Evolutionary conservation across 2,888 invertebrate genomes (phyloP), one percentile per base, ranked within the genome.

Genomic region (Drosophila cognata): DNA sequence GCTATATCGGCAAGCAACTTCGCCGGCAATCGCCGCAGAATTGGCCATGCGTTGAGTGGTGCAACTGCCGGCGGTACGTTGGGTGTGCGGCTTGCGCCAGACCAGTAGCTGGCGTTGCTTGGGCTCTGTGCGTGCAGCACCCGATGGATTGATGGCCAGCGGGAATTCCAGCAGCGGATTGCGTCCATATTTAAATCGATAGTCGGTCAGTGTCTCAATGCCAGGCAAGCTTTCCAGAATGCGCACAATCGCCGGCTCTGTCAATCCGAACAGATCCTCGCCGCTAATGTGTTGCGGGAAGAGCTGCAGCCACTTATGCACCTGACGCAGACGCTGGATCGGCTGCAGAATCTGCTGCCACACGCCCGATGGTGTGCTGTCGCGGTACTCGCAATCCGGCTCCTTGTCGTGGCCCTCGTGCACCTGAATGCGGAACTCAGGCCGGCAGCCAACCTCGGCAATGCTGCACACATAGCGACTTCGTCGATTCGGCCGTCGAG

Each of bases 221-320:
- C 99, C 99, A 4, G 99, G 99, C 74, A 99, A 94, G 94, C 99
- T 99, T 94, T 99, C 99, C 50, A 99, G 94, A 50, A 99, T 98
- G 74, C 99, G 94, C 5, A 99, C 97, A 72, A 99, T 97, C 31
- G 98, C 97, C 0, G 98, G 98, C 93, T 99, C 99, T 0, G 97
- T 97, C 46, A 99, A 94, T 0, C 99, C 99, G 92, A 99, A 99
- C 64, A 99, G 94, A 93, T 99, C 98, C 93, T 99, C 99, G 4
- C 99, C 99, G 33, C 97, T 96, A 36, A 99, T 96, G 92, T 97
- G 98, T 89, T 97, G 96, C 7, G 99, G 97, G 94, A 99, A 99
- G 70, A 99, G 94, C 93, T 98, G 95, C 29, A 98, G 95, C 61
- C 96, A 95, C 75, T 95, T 95, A 66, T 95, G 95, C 43, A 95